Evolutionary conservation across 2,888 invertebrate species (phyloP).

Genomic region (Netelia inedita): DNA sequence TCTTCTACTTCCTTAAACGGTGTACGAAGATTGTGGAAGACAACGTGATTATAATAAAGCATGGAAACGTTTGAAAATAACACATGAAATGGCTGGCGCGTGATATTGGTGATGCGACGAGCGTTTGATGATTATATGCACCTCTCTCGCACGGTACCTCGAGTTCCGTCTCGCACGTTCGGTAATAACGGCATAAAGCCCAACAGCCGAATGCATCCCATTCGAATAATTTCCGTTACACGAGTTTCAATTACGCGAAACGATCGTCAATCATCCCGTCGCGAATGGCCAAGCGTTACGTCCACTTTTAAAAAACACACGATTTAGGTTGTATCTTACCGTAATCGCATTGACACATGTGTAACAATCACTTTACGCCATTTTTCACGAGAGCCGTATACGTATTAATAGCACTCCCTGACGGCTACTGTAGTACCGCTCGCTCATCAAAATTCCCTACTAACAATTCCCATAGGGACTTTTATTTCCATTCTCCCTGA

Average conservation of each 20-base stretch:
- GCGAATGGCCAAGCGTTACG: constrained; percentile 1
- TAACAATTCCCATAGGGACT: too few species aligned
- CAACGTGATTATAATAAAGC: neutral
- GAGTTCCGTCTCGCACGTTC: neutral
- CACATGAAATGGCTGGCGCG: constrained; percentile 73
- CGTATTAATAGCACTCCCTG: neutral
- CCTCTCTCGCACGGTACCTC: neutral
- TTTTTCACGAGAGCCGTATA: constrained; percentile 71
- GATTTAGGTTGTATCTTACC: constrained; percentile 73
- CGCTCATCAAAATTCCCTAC: neutral
- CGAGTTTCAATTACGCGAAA: constrained; percentile 8
- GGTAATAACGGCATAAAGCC: constrained; percentile 18
- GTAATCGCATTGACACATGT: constrained; percentile 81
- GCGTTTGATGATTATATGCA: constrained; percentile 9
- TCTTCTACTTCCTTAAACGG: too few species aligned
- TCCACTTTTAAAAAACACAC: constrained; percentile 39
- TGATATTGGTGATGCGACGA: neutral
- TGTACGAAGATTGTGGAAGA: neutral
- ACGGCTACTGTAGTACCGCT: constrained; percentile 38
- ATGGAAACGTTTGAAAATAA: constrained; percentile 49
- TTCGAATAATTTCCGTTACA: neutral
- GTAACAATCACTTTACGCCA: constrained; percentile 81
- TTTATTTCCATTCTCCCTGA: neutral
- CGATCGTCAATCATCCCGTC: neutral
- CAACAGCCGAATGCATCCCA: neutral